Percentiles rank a stretch among this genome's conserved stretches.
These are phyloP conservation scores for Eunapius fragilis DNA, from an alignment of 37 sponge, comb jelly and placozoan species.

Conservation along the genomic window DNA sequence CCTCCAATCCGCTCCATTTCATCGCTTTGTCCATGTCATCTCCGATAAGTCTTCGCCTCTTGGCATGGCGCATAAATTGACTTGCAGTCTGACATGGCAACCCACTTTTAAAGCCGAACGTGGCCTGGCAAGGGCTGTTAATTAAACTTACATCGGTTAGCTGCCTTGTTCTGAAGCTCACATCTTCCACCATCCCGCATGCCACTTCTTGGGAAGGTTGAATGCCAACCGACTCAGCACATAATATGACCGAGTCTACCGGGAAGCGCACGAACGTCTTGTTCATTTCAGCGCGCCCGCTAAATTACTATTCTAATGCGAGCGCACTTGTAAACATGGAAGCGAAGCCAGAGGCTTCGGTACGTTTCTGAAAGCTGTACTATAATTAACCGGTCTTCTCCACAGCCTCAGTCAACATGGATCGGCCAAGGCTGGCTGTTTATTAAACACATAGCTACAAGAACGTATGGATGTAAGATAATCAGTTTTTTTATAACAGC, in stretches of 20 bases:
- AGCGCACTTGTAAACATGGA: neutral
- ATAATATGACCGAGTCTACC: conserved; percentile 39
- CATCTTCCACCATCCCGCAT: conserved; percentile 56
- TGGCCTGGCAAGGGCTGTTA: neutral
- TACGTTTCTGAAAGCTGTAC: neutral
- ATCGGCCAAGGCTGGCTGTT: neutral
- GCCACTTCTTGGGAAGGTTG: conserved; percentile 41
- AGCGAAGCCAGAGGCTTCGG: neutral
- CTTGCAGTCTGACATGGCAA: conserved; percentile 41
- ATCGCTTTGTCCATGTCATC: conserved; percentile 75
- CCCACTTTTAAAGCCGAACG: neutral
- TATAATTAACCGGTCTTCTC: neutral
- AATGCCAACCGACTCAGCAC: conserved; percentile 55
- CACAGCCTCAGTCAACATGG: neutral
- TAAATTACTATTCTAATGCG: too few species aligned
- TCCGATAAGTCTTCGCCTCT: conserved; percentile 40
- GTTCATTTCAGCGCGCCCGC: too few species aligned
- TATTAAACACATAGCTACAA: neutral
- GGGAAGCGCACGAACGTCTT: conserved; percentile 26
- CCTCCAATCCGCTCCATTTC: conserved; percentile 77
- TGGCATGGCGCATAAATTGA: conserved; percentile 74
- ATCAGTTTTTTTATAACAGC: neutral
- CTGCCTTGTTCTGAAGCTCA: conserved; percentile 70
- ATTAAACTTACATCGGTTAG: conserved; percentile 48
- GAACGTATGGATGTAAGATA: neutral